Evolutionary conservation across 2,113 vertebrate species (phyloP), one percentile per base, ranked within the genome.

Genomic region (Chaetops frenatus): DNA sequence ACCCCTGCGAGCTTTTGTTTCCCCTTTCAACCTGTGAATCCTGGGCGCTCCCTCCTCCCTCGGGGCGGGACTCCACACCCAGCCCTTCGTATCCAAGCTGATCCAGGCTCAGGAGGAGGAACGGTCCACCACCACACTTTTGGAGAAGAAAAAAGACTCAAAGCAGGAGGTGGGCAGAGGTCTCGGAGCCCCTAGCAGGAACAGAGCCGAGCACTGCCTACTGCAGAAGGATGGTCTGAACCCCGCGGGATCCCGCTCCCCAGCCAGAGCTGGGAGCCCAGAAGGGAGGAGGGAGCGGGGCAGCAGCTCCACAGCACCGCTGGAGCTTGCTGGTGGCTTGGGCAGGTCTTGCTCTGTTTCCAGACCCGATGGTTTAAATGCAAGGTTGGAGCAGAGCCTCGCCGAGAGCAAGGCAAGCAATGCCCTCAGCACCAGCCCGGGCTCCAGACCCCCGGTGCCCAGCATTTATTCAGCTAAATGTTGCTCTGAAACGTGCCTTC

Each of bases 371-470:
- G 44, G 20, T 33, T 57, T 8, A 20, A 57, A 53, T 0, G 7
- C 9, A n/a, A 29, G 50, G 6, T n/a, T 5, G 51, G 20, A 22
- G 69, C 47, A 24, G 53, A 57, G 18, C 53, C 64, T 44, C 0
- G 0, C 12, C 13, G 18, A 45, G 8, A n/a, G 22, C 35, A 29
- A 15, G 0, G 12, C 14, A 24, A 0, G 1, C 12, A 4, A 15
- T 8, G 24, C 36, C 20, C 23, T 36, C 44, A 31, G 31, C 48
- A 35, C 42, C 27, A 79, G 47, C 66, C 4, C 2, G 1, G 15
- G 24, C 64, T 73, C 36, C 1, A n/a, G 40, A 36, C 17, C 4
- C 6, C 23, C 1, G 0, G 9, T 5, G 58, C 11, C 10, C 61
- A 51, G 42, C 36, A 6, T 22, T 53, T 21, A 71, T 19, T 51